Evolutionary conservation across 2,888 invertebrate species (phyloP).

Genomic region (Heliconius sara): DNA sequence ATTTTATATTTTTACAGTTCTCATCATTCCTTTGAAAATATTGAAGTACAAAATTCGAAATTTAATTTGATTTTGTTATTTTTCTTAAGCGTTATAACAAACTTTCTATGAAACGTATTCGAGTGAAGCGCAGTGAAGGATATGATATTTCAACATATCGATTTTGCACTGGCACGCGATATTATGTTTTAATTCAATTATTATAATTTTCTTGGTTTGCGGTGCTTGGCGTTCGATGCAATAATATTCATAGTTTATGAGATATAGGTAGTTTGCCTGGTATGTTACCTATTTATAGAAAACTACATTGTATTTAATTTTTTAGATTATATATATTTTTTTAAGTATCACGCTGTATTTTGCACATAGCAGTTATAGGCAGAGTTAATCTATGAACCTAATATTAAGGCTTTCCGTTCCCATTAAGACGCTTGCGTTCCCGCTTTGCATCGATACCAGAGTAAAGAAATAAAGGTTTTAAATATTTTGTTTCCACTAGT

Average conservation of each 20-base stretch:
- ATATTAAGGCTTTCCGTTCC: no score
- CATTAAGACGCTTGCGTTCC: no score
- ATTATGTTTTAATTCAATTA: constrained; percentile 25
- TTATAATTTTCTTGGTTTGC: constrained; percentile 16
- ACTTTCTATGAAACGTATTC: constrained; percentile 1
- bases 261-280: neutral
- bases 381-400: no score
- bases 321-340: neutral
- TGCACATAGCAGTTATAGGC: no score
- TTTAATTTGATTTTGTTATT: no score
- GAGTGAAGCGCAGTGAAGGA: constrained; percentile 22
- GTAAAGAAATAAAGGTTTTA: no score
- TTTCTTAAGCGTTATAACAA: neutral
- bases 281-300: neutral
- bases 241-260: constrained; percentile 13
- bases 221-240: neutral
- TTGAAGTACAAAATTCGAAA: no score
- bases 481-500: no score
- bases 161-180: constrained; percentile 21
- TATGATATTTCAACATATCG: constrained; percentile 18
- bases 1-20: no score
- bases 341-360: no score
- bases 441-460: no score
- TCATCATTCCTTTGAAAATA: no score
- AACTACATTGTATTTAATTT: neutral